A percentile compares a stretch with the other conserved stretches of the same genome.
phyloP scores from a whole-genome alignment of 2,113 vertebrate species.

The Xyliphius kryptos region DNA sequence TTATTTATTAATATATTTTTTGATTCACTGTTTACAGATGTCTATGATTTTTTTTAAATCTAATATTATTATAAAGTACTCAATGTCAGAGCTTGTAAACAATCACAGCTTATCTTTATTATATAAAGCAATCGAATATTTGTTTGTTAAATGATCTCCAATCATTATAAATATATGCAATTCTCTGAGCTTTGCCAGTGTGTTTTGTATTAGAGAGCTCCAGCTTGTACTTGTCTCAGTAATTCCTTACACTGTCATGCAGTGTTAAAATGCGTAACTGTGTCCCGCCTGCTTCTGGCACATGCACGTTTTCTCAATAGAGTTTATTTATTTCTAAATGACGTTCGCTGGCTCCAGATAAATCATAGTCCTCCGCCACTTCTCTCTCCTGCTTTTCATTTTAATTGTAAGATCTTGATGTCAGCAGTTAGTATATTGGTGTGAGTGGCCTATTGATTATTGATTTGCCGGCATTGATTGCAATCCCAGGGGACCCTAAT shows the following conservation, averaged over 20 bases:
- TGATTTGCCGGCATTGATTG: constrained; percentile 72
- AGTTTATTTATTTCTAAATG: constrained; percentile 71
- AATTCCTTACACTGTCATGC: constrained; percentile 42
- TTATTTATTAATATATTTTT: too few species aligned
- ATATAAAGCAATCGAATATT: too few species aligned
- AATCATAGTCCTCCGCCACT: constrained; percentile 64
- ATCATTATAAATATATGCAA: too few species aligned
- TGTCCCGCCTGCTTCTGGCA: constrained; percentile 52
- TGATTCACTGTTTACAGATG: too few species aligned
- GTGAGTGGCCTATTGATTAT: constrained; percentile 82
- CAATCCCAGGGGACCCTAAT: constrained; percentile 67
- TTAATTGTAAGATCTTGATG: constrained; percentile 74
- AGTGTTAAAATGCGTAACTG: constrained; percentile 61
- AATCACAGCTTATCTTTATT: too few species aligned
- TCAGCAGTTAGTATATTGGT: constrained; percentile 80
- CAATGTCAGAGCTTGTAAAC: too few species aligned
- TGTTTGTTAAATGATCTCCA: too few species aligned
- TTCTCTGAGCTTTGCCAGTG: too few species aligned
- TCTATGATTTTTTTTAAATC: too few species aligned
- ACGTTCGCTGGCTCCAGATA: constrained; percentile 62
- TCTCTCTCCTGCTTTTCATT: constrained; percentile 62
- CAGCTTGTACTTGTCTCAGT: constrained; percentile 44
- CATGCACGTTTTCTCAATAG: constrained; percentile 62
- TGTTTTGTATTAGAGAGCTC: constrained; percentile 49
- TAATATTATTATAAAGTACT: too few species aligned